A percentile compares a stretch with the other conserved stretches of the same genome.
Evolutionary conservation across 2,888 invertebrate species (phyloP).

Genomic region (Smittia sp.): DNA sequence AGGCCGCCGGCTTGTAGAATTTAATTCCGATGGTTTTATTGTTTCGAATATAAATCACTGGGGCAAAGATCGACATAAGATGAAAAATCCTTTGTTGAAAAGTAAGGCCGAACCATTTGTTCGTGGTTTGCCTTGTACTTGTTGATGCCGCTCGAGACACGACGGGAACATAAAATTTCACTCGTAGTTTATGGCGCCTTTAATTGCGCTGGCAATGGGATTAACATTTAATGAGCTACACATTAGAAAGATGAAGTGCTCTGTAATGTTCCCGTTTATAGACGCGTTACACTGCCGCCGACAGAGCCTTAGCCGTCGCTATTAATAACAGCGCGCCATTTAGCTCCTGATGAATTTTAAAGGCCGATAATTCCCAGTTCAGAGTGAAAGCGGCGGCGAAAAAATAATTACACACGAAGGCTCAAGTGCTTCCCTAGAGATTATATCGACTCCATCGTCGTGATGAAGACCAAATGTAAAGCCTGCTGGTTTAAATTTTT

Average conservation of each 20-base stretch:
- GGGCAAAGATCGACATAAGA: background rate
- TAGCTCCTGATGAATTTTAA: background rate
- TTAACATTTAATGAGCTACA: slow-evolving; percentile 34
- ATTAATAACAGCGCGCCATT: slow-evolving; percentile 23
- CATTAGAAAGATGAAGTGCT: slow-evolving; percentile 29
- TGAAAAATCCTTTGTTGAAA: slow-evolving; percentile 25
- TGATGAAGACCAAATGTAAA: too few species aligned
- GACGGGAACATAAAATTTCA: background rate
- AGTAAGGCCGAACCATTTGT: slow-evolving; percentile 17
- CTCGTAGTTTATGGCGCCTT: background rate
- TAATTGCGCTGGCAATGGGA: slow-evolving; percentile 9
- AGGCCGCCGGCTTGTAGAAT: background rate
- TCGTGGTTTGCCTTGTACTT: slow-evolving; percentile 19
- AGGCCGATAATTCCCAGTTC: background rate
- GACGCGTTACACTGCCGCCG: background rate
- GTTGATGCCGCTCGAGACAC: slow-evolving; percentile 5
- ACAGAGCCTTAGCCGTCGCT: background rate
- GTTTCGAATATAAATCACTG: slow-evolving; percentile 23
- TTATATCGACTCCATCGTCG: too few species aligned
- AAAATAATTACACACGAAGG: too few species aligned
- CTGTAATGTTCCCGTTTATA: slow-evolving; percentile 2
- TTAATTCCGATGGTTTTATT: slow-evolving; percentile 31
- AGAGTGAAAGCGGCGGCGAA: background rate
- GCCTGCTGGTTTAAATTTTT: too few species aligned
- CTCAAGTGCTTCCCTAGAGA: too few species aligned